A percentile compares a stretch with the other conserved stretches of the same genome.
Evolutionary conservation across 1,140 invertebrate species (phyloP).

Genomic region (Megalopta genalis): DNA sequence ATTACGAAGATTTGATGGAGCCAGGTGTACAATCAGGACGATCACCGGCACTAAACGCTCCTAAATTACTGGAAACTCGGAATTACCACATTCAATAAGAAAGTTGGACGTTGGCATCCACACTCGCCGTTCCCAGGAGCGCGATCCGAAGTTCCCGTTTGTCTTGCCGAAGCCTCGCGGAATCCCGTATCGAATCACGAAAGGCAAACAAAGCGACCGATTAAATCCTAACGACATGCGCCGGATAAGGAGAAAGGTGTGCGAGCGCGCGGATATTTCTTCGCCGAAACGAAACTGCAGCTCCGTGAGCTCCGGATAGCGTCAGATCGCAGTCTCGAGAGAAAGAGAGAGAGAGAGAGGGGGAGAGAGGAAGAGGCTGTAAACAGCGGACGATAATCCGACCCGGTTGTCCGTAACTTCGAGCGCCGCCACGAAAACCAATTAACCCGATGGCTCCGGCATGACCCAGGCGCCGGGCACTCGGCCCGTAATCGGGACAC

Average conservation of each 20-base stretch:
- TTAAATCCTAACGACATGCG: slow-evolving; percentile 42
- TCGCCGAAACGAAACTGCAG: background rate
- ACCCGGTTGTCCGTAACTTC: slow-evolving; percentile 30
- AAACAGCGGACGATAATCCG: slow-evolving; percentile 38
- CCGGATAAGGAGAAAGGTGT: slow-evolving; percentile 12
- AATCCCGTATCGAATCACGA: background rate
- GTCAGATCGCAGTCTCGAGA: background rate
- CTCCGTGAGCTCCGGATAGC: background rate
- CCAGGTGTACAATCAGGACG: too few relatives aligned
- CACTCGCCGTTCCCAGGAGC: background rate
- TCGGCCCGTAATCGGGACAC: slow-evolving; percentile 55
- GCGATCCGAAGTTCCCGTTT: background rate
- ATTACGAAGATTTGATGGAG: too few relatives aligned
- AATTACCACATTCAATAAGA: too few relatives aligned
- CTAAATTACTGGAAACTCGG: too few relatives aligned
- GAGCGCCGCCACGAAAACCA: slow-evolving; percentile 47
- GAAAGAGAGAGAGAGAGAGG: too few relatives aligned
- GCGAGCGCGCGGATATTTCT: background rate
- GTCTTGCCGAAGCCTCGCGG: background rate
- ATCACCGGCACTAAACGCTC: too few relatives aligned
- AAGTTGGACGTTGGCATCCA: background rate
- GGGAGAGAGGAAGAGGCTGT: slow-evolving; percentile 7
- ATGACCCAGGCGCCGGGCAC: slow-evolving; percentile 21
- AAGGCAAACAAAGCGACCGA: slow-evolving; percentile 37
- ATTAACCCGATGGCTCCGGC: slow-evolving; percentile 48